Evolutionary conservation across 2,113 vertebrate genomes (phyloP).

Genomic region (Acinonyx jubatus): DNA sequence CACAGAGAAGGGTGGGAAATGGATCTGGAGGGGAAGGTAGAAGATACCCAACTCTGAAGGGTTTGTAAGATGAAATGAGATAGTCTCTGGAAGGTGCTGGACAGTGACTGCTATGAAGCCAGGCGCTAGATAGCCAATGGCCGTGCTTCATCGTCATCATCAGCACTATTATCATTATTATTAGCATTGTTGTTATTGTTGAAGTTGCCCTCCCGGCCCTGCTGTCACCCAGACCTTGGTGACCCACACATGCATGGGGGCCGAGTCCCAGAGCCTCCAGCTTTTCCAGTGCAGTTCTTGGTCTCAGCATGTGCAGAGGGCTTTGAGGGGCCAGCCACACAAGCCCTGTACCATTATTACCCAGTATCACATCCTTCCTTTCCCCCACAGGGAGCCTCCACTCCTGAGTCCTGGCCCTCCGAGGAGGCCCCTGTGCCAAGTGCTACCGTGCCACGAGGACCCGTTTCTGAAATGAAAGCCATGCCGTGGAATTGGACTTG

Average conservation of each 20-base stretch:
- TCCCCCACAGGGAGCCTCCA: constrained; percentile 72
- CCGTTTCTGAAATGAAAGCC: constrained; percentile 85
- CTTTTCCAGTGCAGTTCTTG: neutral
- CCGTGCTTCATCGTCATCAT: neutral
- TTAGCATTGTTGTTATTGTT: neutral
- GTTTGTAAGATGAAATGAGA: neutral
- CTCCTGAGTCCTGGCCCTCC: constrained; percentile 17
- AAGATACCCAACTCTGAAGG: neutral
- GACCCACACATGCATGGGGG: neutral
- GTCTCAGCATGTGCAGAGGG: rapidly evolving
- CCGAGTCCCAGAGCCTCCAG: too few species aligned
- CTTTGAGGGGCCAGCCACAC: neutral
- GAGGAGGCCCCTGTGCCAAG: neutral
- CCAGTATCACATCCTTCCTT: constrained; percentile 74
- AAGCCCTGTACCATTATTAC: neutral
- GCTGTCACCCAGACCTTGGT: neutral
- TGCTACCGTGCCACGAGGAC: neutral
- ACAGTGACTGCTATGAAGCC: neutral
- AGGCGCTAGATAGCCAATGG: neutral
- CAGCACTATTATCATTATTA: too few species aligned
- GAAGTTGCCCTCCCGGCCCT: too few species aligned
- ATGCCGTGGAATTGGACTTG: constrained; percentile 90
- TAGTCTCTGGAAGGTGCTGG: neutral
- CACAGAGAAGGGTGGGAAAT: neutral
- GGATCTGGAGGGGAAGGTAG: neutral